Percentiles rank a stretch among this genome's conserved stretches.
Evolutionary conservation across 2,888 invertebrate genomes (phyloP).

Genomic region (Mythimna impura): DNA sequence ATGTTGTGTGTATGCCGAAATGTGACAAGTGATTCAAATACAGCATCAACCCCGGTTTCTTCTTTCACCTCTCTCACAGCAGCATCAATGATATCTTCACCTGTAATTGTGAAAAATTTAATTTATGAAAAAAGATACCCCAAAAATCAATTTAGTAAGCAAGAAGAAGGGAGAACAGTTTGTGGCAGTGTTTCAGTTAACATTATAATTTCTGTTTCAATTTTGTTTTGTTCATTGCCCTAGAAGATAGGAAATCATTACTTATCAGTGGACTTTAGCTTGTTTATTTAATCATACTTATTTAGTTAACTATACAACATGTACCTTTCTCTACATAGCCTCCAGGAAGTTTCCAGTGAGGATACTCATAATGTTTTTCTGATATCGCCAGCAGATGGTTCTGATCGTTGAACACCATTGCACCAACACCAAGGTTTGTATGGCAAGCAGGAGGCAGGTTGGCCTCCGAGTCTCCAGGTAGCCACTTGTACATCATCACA

Average conservation of each 20-base stretch:
- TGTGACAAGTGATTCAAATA: slow-evolving; percentile 94
- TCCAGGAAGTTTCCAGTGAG: slow-evolving; percentile 97
- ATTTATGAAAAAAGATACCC: not conserved
- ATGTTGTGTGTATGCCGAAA: slow-evolving; percentile 95
- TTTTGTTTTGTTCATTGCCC: not conserved
- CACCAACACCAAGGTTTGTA: slow-evolving; percentile 95
- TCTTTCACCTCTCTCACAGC: slow-evolving; percentile 96
- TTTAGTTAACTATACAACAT: not conserved
- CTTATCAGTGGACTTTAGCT: slow-evolving; percentile 2
- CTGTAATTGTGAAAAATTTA: slow-evolving; percentile 79
- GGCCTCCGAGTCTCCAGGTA: slow-evolving; percentile 90
- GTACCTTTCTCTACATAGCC: slow-evolving; percentile 96
- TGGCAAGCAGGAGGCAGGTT: slow-evolving; percentile 95
- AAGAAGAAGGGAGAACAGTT: not conserved
- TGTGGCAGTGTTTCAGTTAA: not conserved
- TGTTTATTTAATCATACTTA: not conserved
- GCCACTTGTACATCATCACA: slow-evolving; percentile 96
- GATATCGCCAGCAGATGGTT: slow-evolving; percentile 95
- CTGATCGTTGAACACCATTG: slow-evolving; percentile 94
- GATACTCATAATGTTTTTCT: slow-evolving; percentile 92
- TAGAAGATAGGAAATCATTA: slow-evolving; percentile 3
- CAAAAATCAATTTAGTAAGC: no score
- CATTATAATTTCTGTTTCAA: no score
- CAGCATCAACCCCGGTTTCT: slow-evolving; percentile 95
- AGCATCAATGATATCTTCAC: slow-evolving; percentile 95